phyloP scores from a whole-genome alignment of 2,797 vertebrate species.

The Cryptoprocta ferox region DNA sequence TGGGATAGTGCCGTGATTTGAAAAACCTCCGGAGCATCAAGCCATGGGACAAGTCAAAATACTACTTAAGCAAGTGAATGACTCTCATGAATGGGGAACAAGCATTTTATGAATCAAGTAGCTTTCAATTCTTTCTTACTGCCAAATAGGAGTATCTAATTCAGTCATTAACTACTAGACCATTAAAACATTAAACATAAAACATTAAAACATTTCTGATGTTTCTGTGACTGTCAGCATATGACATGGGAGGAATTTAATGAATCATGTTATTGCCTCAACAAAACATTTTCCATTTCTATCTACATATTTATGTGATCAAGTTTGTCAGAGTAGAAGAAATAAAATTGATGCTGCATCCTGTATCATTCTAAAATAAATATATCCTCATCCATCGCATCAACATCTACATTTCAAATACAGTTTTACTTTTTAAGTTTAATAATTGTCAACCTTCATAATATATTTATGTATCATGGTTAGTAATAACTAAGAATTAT shows the following conservation, averaged over 20 bases:
- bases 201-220: neutral
- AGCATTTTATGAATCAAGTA: neutral
- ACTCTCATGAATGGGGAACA: neutral
- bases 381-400: neutral
- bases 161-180: neutral
- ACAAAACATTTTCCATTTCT: neutral
- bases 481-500: neutral
- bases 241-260: neutral
- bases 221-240: neutral
- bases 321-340: neutral
- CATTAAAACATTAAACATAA: no score
- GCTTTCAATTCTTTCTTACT: neutral
- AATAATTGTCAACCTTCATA: neutral
- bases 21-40: neutral
- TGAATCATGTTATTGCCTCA: neutral
- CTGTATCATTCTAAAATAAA: neutral
- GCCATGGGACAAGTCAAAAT: neutral
- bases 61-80: neutral
- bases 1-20: neutral
- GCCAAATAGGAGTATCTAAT: neutral
- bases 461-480: neutral
- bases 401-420: neutral
- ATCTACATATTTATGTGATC: neutral
- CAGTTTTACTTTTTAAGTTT: neutral
- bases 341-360: neutral